A percentile compares a stretch with the other conserved stretches of the same genome.
Evolutionary conservation across 1,140 invertebrate genomes (phyloP).

Genomic region (Drosophila athabasca): DNA sequence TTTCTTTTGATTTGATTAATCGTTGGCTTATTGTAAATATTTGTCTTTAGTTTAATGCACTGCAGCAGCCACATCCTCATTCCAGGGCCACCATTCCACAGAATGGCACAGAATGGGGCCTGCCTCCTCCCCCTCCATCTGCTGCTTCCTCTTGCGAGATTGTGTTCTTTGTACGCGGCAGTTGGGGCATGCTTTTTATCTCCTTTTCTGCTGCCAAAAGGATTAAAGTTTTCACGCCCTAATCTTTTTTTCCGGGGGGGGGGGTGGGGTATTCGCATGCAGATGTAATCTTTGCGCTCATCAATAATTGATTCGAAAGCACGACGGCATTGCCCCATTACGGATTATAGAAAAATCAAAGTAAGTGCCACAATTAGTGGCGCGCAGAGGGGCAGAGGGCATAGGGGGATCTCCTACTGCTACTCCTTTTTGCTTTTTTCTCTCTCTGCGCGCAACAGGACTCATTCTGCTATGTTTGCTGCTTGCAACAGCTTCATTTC

Average conservation of each 20-base stretch:
- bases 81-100: too few relatives aligned
- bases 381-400: too few relatives aligned
- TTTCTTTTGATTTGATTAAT: constrained; percentile 65
- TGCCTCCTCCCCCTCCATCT: background rate
- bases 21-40: constrained; percentile 78
- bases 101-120: too few relatives aligned
- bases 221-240: constrained; percentile 42
- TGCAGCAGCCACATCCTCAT: constrained; percentile 19
- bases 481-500: constrained; percentile 46
- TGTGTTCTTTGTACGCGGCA: constrained; percentile 23
- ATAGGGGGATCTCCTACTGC: background rate
- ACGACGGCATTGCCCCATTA: constrained; percentile 28
- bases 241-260: too few relatives aligned
- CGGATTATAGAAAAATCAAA: constrained; percentile 27
- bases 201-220: constrained; percentile 38
- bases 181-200: constrained; percentile 7
- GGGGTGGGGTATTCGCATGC: constrained; percentile 17
- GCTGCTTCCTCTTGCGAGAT: background rate
- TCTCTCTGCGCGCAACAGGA: too few relatives aligned
- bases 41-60: constrained; percentile 81
- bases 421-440: background rate
- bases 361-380: constrained; percentile 36
- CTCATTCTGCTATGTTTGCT: background rate
- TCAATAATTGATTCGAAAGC: constrained; percentile 52
- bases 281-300: constrained; percentile 22